Base-by-base conservation (phyloP, 92 coral and sea anemone genomes). In the Umimayanthus kanabou region DNA sequence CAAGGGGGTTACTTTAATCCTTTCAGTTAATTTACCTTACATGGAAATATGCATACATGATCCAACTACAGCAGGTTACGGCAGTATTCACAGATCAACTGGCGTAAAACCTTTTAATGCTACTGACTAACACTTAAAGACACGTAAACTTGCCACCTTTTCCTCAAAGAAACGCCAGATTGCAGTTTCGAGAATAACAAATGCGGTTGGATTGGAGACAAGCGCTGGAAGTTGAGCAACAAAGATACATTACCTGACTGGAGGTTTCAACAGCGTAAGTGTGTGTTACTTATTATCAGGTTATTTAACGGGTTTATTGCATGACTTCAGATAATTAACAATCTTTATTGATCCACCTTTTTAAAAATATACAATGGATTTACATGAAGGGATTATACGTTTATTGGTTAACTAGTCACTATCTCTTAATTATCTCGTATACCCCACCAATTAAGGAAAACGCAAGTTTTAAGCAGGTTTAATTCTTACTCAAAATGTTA, bases 171-270 rank as follows among this genome's bases (percentile, higher is more conserved):
- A 76, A 84, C 82, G 39, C 80, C 89, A 16, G 92, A 71, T 50
- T 90, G 93, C 77, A 70, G 43, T 8, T 90, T 90, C n/a, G 89
- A 79, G 16, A 53, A 23, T 10, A 58, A 37, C 39, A 90, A 26
- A 61, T 90, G 93, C 72, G 28, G 79, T 22, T 90, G 93, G 93
- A 83, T 25, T 43, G 90, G 90, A 66, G 61, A 87, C 47, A 28
- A 49, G 9, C 49, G 25, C 2, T 80, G 85, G 85, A 80, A 61
- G 33, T 37, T 80, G 0, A 58, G 71, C 49, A 61, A 40, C 53
- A 37, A 80, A 61, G 25, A 18, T 33, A 57, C 55, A 23, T 37
- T 23, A 20, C 55, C 30, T 5, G 53, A 76, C 26, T 90, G 93
- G 93, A 88, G 75, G 55, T 30, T 73, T 37, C 79, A 90, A 28